phyloP scores from a whole-genome alignment of 2,113 vertebrate genomes.

The Corythornis vintsioides region DNA sequence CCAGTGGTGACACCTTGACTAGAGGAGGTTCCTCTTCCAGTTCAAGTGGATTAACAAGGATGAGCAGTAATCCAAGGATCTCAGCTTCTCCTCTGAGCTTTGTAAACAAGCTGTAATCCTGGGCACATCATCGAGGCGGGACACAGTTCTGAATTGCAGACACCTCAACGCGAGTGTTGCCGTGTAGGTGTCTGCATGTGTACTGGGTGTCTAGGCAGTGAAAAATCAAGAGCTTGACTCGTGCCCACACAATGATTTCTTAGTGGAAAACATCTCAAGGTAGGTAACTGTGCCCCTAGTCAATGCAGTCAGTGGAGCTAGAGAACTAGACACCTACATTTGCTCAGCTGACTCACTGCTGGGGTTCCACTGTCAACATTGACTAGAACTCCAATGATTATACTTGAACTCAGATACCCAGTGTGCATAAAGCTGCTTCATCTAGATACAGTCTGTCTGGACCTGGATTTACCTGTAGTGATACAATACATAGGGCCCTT shows the following conservation, averaged over 20 bases:
- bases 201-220: conserved; percentile 54
- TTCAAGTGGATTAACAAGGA: background rate
- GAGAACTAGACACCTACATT: conserved; percentile 43
- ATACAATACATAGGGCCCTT: rapidly evolving
- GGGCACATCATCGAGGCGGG: background rate
- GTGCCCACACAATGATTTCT: conserved; percentile 34
- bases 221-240: conserved; percentile 48
- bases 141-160: background rate
- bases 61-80: background rate
- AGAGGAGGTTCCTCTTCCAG: background rate
- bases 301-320: conserved; percentile 24
- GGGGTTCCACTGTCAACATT: background rate
- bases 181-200: conserved; percentile 28
- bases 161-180: background rate
- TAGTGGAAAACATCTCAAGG: conserved; percentile 5
- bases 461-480: background rate
- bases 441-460: background rate
- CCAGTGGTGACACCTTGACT: background rate
- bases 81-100: background rate
- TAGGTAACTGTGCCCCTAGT: background rate
- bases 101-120: conserved; percentile 3
- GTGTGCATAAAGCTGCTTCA: background rate
- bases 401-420: background rate
- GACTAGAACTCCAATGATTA: background rate
- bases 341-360: conserved; percentile 8